Conservation (phyloP, 1,140 invertebrate species). For the Camponotus pennsylvanicus region DNA sequence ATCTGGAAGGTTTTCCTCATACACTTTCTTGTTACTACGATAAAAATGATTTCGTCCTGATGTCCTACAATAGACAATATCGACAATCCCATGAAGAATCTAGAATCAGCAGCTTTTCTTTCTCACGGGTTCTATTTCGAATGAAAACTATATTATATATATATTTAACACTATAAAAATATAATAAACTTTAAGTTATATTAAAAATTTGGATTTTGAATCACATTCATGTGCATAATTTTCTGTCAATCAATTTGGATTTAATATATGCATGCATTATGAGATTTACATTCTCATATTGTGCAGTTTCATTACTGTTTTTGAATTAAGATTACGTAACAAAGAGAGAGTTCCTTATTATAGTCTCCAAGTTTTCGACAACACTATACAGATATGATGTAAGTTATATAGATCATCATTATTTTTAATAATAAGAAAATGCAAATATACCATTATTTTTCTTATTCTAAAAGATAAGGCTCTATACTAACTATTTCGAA, state of each 20-base stretch:
- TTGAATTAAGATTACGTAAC: conserved; percentile 3
- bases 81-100: background rate
- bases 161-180: background rate
- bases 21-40: background rate
- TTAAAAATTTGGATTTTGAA: too few species aligned
- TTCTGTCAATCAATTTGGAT: background rate
- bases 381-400: background rate
- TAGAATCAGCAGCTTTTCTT: background rate
- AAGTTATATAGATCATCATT: background rate
- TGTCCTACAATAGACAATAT: conserved; percentile 30
- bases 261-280: background rate
- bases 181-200: conserved; percentile 8
- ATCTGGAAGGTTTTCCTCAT: background rate
- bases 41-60: background rate
- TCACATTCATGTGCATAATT: background rate
- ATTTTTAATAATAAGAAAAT: conserved; percentile 3
- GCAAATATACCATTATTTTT: background rate
- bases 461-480: background rate
- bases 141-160: background rate
- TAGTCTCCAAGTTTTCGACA: background rate
- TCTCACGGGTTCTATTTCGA: background rate
- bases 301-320: background rate
- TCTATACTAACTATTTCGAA: background rate
- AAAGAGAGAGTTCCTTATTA: conserved; percentile 5
- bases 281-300: background rate